Conservation (phyloP, 2,797 vertebrate species). For the Artibeus lituratus region DNA sequence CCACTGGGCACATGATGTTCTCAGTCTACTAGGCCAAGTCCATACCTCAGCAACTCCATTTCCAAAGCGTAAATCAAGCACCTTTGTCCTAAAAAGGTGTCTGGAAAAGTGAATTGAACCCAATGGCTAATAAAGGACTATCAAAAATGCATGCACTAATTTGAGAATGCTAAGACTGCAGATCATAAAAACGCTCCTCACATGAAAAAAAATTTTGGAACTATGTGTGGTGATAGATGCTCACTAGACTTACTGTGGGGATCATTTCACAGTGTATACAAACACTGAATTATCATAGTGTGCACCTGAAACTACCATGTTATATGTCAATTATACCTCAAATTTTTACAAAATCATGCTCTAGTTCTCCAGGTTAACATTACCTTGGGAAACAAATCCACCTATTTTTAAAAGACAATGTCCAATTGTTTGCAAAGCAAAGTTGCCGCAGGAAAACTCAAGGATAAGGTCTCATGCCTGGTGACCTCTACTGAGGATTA, state of each 20-base stretch:
- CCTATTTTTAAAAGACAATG: slow-evolving; percentile 9
- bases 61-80: background rate
- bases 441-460: background rate
- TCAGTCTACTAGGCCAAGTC: no score
- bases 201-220: background rate
- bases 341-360: background rate
- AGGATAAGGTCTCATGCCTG: background rate
- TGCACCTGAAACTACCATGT: background rate
- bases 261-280: background rate
- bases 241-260: background rate
- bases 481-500: background rate
- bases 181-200: background rate
- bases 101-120: background rate
- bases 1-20: background rate
- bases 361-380: background rate
- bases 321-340: background rate
- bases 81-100: background rate
- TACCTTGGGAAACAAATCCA: background rate
- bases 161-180: background rate
- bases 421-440: background rate
- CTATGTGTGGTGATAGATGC: no score
- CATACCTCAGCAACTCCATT: background rate
- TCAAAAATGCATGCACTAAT: background rate
- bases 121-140: background rate
- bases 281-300: background rate